phyloP scores from a whole-genome alignment of 2,797 vertebrate genomes.

The Pangasius sanitwongsei region DNA sequence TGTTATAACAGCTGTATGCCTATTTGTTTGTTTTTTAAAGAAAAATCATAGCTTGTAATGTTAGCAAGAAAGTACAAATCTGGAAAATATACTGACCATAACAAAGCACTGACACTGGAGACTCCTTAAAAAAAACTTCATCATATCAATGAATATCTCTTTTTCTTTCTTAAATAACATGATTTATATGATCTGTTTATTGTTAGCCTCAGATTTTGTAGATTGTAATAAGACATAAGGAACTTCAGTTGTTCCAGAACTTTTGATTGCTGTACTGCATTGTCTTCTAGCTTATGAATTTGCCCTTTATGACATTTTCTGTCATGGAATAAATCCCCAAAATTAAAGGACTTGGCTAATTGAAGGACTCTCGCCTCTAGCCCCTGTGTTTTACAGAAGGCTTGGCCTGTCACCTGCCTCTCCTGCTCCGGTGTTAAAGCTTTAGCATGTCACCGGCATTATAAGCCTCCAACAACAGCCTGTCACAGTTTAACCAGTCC shows the following conservation, averaged over 20 bases:
- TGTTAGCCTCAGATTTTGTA: not conserved
- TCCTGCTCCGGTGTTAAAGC: slow-evolving; percentile 7
- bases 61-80: not conserved
- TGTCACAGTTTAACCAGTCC: slow-evolving; percentile 10
- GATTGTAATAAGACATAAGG: not conserved
- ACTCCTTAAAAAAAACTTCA: not conserved
- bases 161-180: not conserved
- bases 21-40: not conserved
- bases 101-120: not conserved
- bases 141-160: not conserved
- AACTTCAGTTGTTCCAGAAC: not conserved
- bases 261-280: not conserved
- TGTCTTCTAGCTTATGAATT: not conserved
- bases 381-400: slow-evolving; percentile 6
- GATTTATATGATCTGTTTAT: not conserved
- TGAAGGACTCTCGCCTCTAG: not conserved
- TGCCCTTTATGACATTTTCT: not conserved
- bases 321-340: not conserved
- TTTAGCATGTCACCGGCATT: slow-evolving; percentile 20
- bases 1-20: not conserved
- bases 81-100: not conserved
- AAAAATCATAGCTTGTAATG: not conserved
- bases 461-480: slow-evolving; percentile 19
- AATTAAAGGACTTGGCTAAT: not conserved
- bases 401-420: not conserved